A percentile compares a stretch with the other conserved stretches of the same genome.
phyloP scores from a whole-genome alignment of 2,888 invertebrate genomes.

The Vanessa cardui region DNA sequence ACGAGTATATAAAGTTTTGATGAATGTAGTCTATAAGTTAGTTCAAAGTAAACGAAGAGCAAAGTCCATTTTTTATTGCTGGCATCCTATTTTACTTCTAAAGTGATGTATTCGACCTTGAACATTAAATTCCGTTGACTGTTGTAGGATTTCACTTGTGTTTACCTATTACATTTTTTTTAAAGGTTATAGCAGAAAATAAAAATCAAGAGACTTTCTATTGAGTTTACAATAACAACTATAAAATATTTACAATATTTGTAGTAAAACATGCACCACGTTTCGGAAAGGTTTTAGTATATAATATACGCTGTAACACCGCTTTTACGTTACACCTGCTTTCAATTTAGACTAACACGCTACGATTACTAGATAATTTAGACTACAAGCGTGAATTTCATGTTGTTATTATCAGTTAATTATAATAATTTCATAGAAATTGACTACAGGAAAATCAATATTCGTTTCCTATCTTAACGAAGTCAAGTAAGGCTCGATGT shows the following conservation, averaged over 20 bases:
- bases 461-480: slow-evolving; percentile 5
- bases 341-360: too few relatives aligned
- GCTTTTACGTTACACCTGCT: too few relatives aligned
- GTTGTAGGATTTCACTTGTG: not conserved
- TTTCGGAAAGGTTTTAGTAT: too few relatives aligned
- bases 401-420: not conserved
- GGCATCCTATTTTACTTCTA: slow-evolving; percentile 28
- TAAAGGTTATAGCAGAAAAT: too few relatives aligned
- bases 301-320: too few relatives aligned
- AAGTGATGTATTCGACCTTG: slow-evolving; percentile 21
- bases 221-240: too few relatives aligned
- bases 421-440: not conserved
- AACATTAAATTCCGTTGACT: slow-evolving; percentile 4
- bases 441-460: not conserved
- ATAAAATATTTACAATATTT: too few relatives aligned
- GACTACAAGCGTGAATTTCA: too few relatives aligned
- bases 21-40: slow-evolving; percentile 1
- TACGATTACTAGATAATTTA: too few relatives aligned
- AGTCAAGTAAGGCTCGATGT: slow-evolving; percentile 12
- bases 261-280: too few relatives aligned
- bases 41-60: slow-evolving; percentile 23
- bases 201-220: too few relatives aligned
- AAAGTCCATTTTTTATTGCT: slow-evolving; percentile 33
- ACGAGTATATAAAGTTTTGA: not conserved
- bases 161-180: too few relatives aligned